Evolutionary conservation across 1,140 invertebrate genomes (phyloP).

Genomic region (Brachionus asplanchnoidis): DNA sequence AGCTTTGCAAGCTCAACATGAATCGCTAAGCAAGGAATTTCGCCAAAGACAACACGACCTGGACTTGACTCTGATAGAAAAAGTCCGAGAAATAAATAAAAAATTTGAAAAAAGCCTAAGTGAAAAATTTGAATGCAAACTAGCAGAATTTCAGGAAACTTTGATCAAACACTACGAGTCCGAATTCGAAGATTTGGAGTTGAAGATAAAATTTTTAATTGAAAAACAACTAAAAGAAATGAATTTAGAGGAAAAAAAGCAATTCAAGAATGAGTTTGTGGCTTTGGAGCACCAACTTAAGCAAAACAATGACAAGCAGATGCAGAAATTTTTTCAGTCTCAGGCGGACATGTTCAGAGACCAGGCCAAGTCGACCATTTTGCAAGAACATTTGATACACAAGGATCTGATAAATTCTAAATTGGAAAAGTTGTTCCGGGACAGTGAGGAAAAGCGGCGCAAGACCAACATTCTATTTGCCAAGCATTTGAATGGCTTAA

Average conservation of each 20-base stretch:
- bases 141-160: constrained; percentile 20
- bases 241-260: not conserved
- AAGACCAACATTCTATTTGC: constrained; percentile 24
- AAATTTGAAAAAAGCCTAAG: not conserved
- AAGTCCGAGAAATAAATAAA: not conserved
- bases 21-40: not conserved
- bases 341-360: not conserved
- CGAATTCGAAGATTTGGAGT: constrained; percentile 18
- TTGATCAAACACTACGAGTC: constrained; percentile 31
- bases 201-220: constrained; percentile 11
- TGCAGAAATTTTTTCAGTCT: constrained; percentile 10
- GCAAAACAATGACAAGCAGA: not conserved
- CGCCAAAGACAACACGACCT: not conserved
- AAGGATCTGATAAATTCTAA: not conserved
- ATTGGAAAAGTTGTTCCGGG: not conserved
- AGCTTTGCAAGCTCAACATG: not conserved
- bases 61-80: not conserved
- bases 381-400: constrained; percentile 27
- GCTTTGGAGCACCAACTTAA: not conserved
- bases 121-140: constrained; percentile 13
- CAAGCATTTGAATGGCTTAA: constrained; percentile 1
- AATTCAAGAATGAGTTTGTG: not conserved
- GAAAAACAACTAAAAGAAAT: not conserved
- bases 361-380: not conserved
- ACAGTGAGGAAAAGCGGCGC: constrained; percentile 2